Evolutionary conservation across 2,797 vertebrate species (phyloP).

Genomic region (Cyprinodon diabolis): DNA sequence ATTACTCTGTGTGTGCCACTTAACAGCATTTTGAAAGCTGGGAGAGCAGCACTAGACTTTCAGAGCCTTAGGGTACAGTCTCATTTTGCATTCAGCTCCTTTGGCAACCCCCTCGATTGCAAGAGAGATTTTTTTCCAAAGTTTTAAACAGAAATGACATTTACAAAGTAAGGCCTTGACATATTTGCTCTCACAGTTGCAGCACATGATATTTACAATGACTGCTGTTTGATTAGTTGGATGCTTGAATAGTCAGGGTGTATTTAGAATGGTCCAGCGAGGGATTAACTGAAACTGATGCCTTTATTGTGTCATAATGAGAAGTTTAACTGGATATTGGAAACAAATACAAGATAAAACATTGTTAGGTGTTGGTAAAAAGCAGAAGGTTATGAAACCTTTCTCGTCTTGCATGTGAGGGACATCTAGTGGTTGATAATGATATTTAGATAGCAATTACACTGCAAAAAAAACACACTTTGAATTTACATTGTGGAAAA

Average conservation of each 20-base stretch:
- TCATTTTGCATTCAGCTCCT: constrained; percentile 64
- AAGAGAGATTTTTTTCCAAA: constrained; percentile 27
- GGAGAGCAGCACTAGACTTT: constrained; percentile 39
- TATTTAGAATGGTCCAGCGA: neutral
- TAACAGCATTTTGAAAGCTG: constrained; percentile 39
- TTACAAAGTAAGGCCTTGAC: constrained; percentile 46
- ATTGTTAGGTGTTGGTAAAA: neutral
- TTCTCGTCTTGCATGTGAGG: constrained; percentile 40
- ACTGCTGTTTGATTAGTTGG: constrained; percentile 33
- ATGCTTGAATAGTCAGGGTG: constrained; percentile 2
- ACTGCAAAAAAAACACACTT: neutral
- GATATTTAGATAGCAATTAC: neutral
- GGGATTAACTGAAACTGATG: neutral
- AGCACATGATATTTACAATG: constrained; percentile 33
- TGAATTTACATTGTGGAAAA: neutral
- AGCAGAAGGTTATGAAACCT: constrained; percentile 3
- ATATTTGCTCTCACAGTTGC: constrained; percentile 41
- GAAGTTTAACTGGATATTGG: neutral
- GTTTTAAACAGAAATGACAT: constrained; percentile 65
- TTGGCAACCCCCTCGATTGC: constrained; percentile 35
- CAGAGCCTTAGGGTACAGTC: constrained; percentile 56
- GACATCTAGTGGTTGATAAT: constrained; percentile 76
- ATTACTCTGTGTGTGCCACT: constrained; percentile 62
- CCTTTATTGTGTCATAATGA: neutral
- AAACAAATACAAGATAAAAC: neutral